Base-by-base conservation (phyloP, 2,797 vertebrate genomes). In the Nyctalus aviator region DNA sequence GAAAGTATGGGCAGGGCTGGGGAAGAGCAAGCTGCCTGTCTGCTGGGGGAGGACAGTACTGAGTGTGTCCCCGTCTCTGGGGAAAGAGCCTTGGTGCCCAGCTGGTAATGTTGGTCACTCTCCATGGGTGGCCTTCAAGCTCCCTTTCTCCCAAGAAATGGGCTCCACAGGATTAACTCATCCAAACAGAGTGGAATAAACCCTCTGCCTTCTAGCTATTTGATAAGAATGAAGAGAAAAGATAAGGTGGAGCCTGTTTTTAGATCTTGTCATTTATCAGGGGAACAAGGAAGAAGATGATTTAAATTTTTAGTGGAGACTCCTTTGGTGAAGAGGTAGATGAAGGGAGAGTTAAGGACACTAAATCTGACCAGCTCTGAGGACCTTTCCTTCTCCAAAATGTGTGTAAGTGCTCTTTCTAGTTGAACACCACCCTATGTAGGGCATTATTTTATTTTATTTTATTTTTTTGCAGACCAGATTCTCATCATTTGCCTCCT, bases 221-320 rank as follows among this genome's bases (percentile, higher is more conserved):
- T 92, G 90, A 78, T 94, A 91, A 96, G 94, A 86, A 32, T 68
- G 27, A 93, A 85, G 92, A 92, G 57, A 55, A 64, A 77, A 96
- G 94, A 92, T 88, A 92, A 94, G 90, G 50, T 53, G 44, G 73
- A 30, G 81, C 73, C 86, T 85, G 41, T n/a, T 75, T 84, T 64
- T 72, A 93, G 44, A 92, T 46, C 59, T 81, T n/a, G 44, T 48
- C 15, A 30, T 55, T 95, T 48, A 89, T 66, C 68, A 30, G 64
- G 76, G 14, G 41, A 76, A 82, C 25, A 41, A 86, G 62, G 14
- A 84, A 53, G 44, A 79, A 86, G 46, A 71, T 23, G 21, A 30
- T 23, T 21, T 50, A 44, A 71, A 35, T 72, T 84, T 82, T 79
- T 27, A 46, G 15, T 27, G 50, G 50, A 89, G 50, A 37, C 37